A percentile compares a stretch with the other conserved stretches of the same genome.
Conservation (phyloP, 2,888 invertebrate genomes). For the Ochropleura leucogaster region DNA sequence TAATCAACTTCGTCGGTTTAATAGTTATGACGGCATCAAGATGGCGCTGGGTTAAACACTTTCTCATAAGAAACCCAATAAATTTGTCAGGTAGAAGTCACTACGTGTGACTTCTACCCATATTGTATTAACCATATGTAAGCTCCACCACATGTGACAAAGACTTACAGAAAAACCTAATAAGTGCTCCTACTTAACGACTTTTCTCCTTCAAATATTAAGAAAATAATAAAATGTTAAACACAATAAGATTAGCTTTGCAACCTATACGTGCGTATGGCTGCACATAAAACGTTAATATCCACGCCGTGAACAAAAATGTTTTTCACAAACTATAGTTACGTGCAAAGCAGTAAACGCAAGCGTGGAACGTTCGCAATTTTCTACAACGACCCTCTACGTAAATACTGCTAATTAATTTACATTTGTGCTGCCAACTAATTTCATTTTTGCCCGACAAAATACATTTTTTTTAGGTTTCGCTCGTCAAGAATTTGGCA, state of each 20-base stretch:
- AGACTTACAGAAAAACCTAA: neutral
- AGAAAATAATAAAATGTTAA: neutral
- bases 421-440: slow-evolving; percentile 54
- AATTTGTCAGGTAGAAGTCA: too few relatives aligned
- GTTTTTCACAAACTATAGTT: slow-evolving; percentile 25
- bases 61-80: too few relatives aligned
- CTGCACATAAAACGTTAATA: slow-evolving; percentile 4
- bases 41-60: too few relatives aligned
- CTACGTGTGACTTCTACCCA: too few relatives aligned
- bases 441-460: slow-evolving; percentile 45
- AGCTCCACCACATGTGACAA: neutral
- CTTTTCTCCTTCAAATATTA: neutral
- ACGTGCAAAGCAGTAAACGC: slow-evolving; percentile 26
- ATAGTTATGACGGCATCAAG: too few relatives aligned
- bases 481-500: slow-evolving; percentile 39
- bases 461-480: slow-evolving; percentile 43
- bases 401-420: slow-evolving; percentile 59
- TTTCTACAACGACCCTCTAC: slow-evolving; percentile 45
- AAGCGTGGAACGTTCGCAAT: slow-evolving; percentile 49
- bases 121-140: neutral
- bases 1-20: too few relatives aligned
- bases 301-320: slow-evolving; percentile 11
- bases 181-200: neutral
- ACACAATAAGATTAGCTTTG: slow-evolving; percentile 2
- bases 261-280: neutral